Percentiles rank a stretch among this genome's conserved stretches.
Evolutionary conservation across 2,113 vertebrate genomes (phyloP).

Genomic region (Chionomys nivalis): DNA sequence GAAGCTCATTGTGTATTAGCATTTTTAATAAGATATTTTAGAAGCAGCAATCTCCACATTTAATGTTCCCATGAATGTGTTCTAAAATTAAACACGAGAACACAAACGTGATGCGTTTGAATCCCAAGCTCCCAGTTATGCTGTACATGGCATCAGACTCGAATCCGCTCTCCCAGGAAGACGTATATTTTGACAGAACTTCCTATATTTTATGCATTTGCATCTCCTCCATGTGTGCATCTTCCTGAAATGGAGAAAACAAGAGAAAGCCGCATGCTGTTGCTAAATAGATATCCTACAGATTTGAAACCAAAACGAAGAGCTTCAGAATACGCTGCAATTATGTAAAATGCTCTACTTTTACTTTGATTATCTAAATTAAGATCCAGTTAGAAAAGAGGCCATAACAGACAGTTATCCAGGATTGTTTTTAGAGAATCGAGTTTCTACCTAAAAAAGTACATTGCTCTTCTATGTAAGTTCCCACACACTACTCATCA

Average conservation of each 20-base stretch:
- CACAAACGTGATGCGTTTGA: background rate
- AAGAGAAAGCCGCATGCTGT: conserved; percentile 22
- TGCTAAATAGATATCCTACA: conserved; percentile 36
- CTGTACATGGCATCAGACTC: background rate
- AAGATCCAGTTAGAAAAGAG: conserved; percentile 33
- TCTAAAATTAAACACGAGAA: conserved; percentile 46
- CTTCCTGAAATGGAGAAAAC: background rate
- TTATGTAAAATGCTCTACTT: conserved; percentile 34
- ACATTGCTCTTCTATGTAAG: background rate
- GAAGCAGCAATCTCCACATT: background rate
- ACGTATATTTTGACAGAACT: conserved; percentile 35
- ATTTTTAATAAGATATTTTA: conserved; percentile 41
- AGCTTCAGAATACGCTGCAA: conserved; percentile 19
- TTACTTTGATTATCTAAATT: conserved; percentile 54
- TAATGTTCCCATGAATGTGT: background rate
- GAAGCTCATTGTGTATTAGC: conserved; percentile 23
- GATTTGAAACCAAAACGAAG: conserved; percentile 44
- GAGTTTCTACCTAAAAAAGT: background rate
- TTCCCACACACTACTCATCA: background rate
- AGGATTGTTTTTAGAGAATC: background rate
- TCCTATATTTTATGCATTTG: background rate
- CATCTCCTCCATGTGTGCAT: background rate
- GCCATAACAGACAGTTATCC: background rate
- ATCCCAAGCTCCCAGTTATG: background rate
- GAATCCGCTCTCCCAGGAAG: background rate